These are phyloP conservation scores for Holothuria leucospilota DNA, from an alignment of 53 echinoderm and acorn worm genomes.

Conservation along the genomic window DNA sequence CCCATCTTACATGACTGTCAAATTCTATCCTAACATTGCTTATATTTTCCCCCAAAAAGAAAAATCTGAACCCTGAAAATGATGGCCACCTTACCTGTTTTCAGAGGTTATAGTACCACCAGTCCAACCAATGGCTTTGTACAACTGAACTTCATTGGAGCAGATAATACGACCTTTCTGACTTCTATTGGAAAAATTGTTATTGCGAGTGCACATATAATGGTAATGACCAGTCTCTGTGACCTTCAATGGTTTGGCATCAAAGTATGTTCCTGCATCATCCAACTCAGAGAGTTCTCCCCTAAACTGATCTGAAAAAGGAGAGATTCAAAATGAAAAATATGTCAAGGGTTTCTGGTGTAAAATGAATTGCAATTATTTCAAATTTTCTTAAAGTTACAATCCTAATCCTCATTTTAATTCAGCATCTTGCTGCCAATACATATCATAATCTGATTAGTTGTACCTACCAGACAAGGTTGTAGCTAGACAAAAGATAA, in stretches of 20 bases:
- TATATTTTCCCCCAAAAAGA: too few relatives aligned
- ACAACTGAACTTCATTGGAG: slow-evolving; percentile 59
- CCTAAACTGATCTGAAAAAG: slow-evolving; percentile 84
- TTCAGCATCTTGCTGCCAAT: too few relatives aligned
- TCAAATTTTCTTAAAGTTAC: too few relatives aligned
- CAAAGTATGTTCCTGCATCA: slow-evolving; percentile 96
- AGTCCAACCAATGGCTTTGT: slow-evolving; percentile 82
- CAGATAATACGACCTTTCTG: slow-evolving; percentile 85
- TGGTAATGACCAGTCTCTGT: slow-evolving; percentile 83
- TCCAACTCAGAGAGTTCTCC: slow-evolving; percentile 97
- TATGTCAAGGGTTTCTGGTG: not conserved
- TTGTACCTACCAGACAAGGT: too few relatives aligned
- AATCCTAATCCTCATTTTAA: too few relatives aligned
- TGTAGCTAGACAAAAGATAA: too few relatives aligned
- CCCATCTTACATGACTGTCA: too few relatives aligned
- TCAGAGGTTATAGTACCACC: slow-evolving; percentile 77
- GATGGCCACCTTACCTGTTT: slow-evolving; percentile 60
- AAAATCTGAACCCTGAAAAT: too few relatives aligned
- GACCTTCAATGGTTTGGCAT: slow-evolving; percentile 80
- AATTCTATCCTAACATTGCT: too few relatives aligned
- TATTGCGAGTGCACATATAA: slow-evolving; percentile 97
- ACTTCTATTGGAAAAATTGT: slow-evolving; percentile 95
- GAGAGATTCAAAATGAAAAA: not conserved
- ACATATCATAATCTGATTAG: too few relatives aligned
- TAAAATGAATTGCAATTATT: too few relatives aligned